phyloP scores from a whole-genome alignment of 2,113 vertebrate genomes.

The Setophaga coronata region DNA sequence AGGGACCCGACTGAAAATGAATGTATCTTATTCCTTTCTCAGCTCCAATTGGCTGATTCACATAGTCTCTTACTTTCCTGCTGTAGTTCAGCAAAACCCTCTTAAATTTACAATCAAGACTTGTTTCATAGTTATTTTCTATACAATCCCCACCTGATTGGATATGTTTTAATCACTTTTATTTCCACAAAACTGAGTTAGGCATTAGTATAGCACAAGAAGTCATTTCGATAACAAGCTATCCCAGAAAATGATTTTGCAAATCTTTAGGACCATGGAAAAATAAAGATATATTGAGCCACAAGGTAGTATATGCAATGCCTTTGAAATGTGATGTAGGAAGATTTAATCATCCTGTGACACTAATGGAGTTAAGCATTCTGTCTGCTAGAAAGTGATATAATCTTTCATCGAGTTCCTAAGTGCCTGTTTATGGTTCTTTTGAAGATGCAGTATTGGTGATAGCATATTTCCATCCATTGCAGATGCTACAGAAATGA shows the following conservation, averaged over 20 bases:
- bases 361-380: constrained; percentile 66
- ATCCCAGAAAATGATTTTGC: constrained; percentile 47
- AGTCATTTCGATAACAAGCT: constrained; percentile 44
- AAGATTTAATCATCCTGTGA: constrained; percentile 66
- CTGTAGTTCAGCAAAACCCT: not conserved
- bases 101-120: constrained; percentile 34
- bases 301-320: constrained; percentile 31
- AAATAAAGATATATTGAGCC: constrained; percentile 56
- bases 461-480: not conserved
- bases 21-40: constrained; percentile 56
- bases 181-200: constrained; percentile 33
- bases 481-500: not conserved
- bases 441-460: not conserved
- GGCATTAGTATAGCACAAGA: not conserved
- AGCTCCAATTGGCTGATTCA: constrained; percentile 45
- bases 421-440: constrained; percentile 52
- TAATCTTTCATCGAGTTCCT: constrained; percentile 45
- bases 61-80: constrained; percentile 23
- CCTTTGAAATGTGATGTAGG: constrained; percentile 58
- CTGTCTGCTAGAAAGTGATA: constrained; percentile 55
- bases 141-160: not conserved
- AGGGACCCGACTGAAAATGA: constrained; percentile 48
- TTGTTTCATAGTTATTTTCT: constrained; percentile 6
- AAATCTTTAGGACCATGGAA: constrained; percentile 52
- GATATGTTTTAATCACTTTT: constrained; percentile 25